Base-by-base conservation (phyloP, 2,888 invertebrate genomes). In the Linyphia triangularis region DNA sequence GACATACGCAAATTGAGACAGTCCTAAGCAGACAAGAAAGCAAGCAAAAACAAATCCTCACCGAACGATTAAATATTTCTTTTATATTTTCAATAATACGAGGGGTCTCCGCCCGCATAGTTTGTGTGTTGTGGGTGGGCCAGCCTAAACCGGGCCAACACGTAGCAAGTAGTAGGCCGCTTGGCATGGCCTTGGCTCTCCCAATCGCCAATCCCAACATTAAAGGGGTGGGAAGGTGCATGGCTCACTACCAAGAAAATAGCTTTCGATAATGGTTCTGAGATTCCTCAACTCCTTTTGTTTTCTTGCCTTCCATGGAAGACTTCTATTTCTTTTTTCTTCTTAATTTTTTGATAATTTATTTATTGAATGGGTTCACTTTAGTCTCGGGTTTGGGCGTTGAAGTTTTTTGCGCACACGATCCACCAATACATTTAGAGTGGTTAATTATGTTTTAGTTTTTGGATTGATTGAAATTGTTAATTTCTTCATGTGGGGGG, bases 51-150 rank as follows among this genome's bases (percentile, higher is more conserved):
- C n/a, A n/a, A n/a, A n/a, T n/a, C 6, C 26, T n/a, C 63, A 37
- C 33, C 37, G 26, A 40, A 77, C 37, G 61, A 77, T 61, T 59
- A 61, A 77, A 24, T 37, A 61, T 40, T 77, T 33, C 69, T 57
- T 79, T 69, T 67, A 51, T 26, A 33, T 40, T 73, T 83, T 73
- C 83, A 83, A 73, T 83, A 65, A 65, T 40, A 61, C 37, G 40
- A 61, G 85, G 85, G 79, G 57, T 79, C 65, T 40, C 86, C 86
- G 81, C 86, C 86, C 73, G 73, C 81, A 81, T 86, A 51, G 86
- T 88, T 83, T 81, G 86, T 51, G 28, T 73, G 82, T 82, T 82
- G 88, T 88, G 88, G 88, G 88, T 82, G 88, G 85, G 88, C 88
- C 51, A n/a, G 51, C 16, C 43, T 51, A 67, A 59, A 33, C 30